These are phyloP conservation scores for Salpingus planirostris DNA, from an alignment of 2,888 invertebrate species.

Conservation along the genomic window DNA sequence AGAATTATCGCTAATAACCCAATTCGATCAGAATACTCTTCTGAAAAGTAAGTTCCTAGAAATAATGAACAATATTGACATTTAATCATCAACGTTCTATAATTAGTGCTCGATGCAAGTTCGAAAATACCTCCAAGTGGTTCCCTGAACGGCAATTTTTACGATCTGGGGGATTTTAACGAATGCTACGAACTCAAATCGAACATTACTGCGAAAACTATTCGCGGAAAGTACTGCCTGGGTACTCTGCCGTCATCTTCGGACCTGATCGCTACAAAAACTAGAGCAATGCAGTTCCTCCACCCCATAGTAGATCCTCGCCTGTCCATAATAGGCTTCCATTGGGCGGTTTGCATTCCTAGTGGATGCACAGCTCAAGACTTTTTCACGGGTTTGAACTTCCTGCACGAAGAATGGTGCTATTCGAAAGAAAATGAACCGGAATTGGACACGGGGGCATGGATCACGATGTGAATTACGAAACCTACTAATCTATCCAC, in stretches of 20 bases:
- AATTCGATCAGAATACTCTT: too few species aligned
- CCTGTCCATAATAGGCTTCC: slow-evolving; percentile 1
- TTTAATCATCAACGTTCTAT: too few species aligned
- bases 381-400: slow-evolving; percentile 1
- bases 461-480: slow-evolving; percentile 5
- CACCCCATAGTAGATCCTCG: too few species aligned
- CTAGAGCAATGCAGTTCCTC: too few species aligned
- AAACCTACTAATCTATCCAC: too few species aligned
- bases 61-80: too few species aligned
- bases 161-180: slow-evolving; percentile 9
- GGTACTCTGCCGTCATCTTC: too few species aligned
- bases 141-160: slow-evolving; percentile 1
- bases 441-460: slow-evolving; percentile 7
- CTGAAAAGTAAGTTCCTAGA: too few species aligned
- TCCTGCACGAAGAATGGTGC: slow-evolving; percentile 5
- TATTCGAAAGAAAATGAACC: slow-evolving; percentile 10
- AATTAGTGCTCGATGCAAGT: too few species aligned
- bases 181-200: slow-evolving; percentile 7
- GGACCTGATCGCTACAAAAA: too few species aligned
- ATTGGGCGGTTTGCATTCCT: slow-evolving; percentile 8
- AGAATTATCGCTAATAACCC: too few species aligned
- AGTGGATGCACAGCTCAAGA: slow-evolving; percentile 4
- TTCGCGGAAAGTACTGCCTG: slow-evolving; percentile 11
- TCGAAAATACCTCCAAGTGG: slow-evolving; percentile 17
- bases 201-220: not conserved